Conservation (phyloP, 2,797 vertebrate species). For the Danio aesculapii region DNA sequence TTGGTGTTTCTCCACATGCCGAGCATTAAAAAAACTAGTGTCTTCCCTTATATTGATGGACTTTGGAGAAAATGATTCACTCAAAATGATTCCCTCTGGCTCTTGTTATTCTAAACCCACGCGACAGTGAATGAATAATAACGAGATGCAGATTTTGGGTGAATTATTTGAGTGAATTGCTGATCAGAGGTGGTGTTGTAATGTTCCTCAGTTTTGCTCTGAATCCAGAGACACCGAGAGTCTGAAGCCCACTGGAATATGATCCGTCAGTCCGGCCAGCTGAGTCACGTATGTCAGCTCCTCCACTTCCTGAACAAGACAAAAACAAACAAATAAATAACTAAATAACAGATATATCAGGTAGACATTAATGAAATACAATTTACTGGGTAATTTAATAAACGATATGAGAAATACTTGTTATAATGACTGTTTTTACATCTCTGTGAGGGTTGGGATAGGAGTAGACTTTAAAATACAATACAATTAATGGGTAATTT, state of each 20-base stretch:
- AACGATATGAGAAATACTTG: too few species aligned
- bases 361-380: too few species aligned
- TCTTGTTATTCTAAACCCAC: not conserved
- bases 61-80: not conserved
- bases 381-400: too few species aligned
- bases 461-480: too few species aligned
- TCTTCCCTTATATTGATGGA: not conserved
- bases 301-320: conserved; percentile 78
- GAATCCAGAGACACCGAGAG: conserved; percentile 73
- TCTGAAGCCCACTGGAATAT: conserved; percentile 82
- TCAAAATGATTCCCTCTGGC: not conserved
- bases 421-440: too few species aligned
- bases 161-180: not conserved
- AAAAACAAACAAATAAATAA: not conserved
- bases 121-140: not conserved
- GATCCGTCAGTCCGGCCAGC: conserved; percentile 84
- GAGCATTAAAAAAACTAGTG: not conserved
- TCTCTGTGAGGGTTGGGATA: too few species aligned
- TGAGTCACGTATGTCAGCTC: conserved; percentile 82
- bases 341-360: too few species aligned
- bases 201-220: conserved; percentile 53
- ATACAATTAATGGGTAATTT: too few species aligned
- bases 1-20: not conserved
- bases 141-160: not conserved
- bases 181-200: too few species aligned